Percentiles rank a stretch among this genome's conserved stretches.
Evolutionary conservation across 1,140 invertebrate species (phyloP).

Genomic region (Brachionus rotundiformis): DNA sequence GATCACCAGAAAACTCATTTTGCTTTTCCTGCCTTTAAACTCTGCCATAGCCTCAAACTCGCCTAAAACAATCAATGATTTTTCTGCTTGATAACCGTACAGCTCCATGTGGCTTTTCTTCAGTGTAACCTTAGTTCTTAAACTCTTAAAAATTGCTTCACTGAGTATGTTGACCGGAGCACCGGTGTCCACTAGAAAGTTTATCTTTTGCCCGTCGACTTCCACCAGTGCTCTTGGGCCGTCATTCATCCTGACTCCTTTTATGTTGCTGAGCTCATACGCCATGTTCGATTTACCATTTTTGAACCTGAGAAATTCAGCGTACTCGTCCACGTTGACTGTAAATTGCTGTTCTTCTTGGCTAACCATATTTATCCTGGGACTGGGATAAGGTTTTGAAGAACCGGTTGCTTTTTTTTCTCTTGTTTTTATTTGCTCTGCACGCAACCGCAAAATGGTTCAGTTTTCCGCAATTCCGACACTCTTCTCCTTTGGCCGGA

Average conservation of each 20-base stretch:
- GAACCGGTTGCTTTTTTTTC: background rate
- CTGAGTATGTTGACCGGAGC: background rate
- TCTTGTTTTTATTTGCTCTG: background rate
- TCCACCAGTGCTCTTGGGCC: background rate
- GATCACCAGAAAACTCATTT: background rate
- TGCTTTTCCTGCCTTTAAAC: background rate
- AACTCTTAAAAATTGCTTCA: background rate
- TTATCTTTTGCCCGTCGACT: background rate
- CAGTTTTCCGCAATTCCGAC: background rate
- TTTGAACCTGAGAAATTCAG: background rate
- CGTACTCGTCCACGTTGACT: slow-evolving; percentile 1
- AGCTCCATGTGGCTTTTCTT: background rate
- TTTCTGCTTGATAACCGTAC: background rate
- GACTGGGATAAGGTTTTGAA: background rate
- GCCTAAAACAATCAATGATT: background rate
- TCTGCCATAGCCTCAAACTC: background rate
- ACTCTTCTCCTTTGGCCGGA: background rate
- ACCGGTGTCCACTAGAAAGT: slow-evolving; percentile 3
- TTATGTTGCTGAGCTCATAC: background rate
- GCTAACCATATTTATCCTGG: background rate
- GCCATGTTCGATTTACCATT: background rate
- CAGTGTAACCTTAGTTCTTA: background rate
- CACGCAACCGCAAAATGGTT: slow-evolving; percentile 3
- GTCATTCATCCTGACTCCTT: background rate
- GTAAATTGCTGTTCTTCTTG: background rate